Evolutionary conservation across 2,797 vertebrate species (phyloP).

Genomic region (Lutjanus campechanus): DNA sequence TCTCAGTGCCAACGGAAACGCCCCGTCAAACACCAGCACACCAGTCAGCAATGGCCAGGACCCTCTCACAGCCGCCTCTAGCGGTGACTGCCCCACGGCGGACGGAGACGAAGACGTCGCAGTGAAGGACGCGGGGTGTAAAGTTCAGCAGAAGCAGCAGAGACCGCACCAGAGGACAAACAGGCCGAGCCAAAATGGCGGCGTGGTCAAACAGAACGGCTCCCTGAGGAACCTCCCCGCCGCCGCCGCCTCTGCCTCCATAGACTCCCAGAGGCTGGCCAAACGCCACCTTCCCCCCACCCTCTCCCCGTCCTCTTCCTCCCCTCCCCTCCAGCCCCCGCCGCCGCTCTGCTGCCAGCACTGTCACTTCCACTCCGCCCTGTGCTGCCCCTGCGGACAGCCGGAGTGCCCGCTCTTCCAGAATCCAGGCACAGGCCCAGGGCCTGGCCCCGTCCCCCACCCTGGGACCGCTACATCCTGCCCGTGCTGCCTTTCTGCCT

Average conservation of each 20-base stretch:
- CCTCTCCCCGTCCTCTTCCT: constrained; percentile 38
- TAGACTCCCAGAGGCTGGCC: constrained; percentile 86
- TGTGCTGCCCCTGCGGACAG: constrained; percentile 85
- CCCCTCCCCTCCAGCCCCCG: constrained; percentile 42
- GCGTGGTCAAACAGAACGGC: constrained; percentile 87
- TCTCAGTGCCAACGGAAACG: constrained; percentile 50
- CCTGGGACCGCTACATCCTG: constrained; percentile 57
- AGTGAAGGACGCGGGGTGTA: not conserved
- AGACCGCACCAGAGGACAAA: constrained; percentile 41
- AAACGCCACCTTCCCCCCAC: constrained; percentile 63
- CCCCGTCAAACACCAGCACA: constrained; percentile 26
- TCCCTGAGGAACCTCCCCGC: constrained; percentile 79
- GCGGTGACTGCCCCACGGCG: constrained; percentile 10
- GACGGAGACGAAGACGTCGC: constrained; percentile 60
- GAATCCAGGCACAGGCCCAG: constrained; percentile 64
- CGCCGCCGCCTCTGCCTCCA: constrained; percentile 46
- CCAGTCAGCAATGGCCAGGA: constrained; percentile 47
- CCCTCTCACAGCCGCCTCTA: constrained; percentile 29
- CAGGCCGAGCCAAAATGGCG: constrained; percentile 84
- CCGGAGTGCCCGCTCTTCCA: constrained; percentile 89
- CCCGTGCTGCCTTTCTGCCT: constrained; percentile 88
- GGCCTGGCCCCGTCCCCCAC: constrained; percentile 56
- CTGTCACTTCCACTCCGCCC: constrained; percentile 88
- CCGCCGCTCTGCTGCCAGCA: constrained; percentile 86
- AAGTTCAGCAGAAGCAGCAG: constrained; percentile 36